Percentiles rank a stretch among this genome's conserved stretches.
Conservation (phyloP, 2,797 vertebrate species). For the Diceros bicornis region DNA sequence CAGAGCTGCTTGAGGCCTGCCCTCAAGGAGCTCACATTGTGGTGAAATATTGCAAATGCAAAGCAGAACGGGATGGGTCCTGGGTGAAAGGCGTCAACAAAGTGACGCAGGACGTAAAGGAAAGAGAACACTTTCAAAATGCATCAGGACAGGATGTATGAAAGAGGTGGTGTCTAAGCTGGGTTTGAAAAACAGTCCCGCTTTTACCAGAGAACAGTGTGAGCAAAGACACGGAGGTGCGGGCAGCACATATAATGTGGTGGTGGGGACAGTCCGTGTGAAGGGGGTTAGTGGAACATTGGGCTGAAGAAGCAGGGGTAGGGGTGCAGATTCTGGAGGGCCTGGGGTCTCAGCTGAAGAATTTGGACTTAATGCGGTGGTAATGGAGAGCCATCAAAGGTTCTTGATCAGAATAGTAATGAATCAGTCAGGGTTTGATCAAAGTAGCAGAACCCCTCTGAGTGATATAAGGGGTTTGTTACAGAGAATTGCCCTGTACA, state of each 20-base stretch:
- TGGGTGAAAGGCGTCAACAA: background rate
- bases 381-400: background rate
- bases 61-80: background rate
- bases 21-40: background rate
- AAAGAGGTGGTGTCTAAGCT: background rate
- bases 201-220: background rate
- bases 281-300: background rate
- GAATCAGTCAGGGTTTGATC: background rate
- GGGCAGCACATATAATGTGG: too few relatives aligned
- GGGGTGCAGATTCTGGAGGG: background rate
- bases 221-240: background rate
- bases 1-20: background rate
- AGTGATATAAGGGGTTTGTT: background rate
- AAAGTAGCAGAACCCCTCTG: background rate
- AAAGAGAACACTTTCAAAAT: background rate
- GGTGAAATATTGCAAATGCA: background rate
- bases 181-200: background rate
- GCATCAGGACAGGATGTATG: background rate
- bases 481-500: background rate
- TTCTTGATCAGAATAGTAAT: background rate
- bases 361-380: background rate
- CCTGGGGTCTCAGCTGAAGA: background rate
- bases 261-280: rapidly evolving
- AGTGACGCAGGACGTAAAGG: background rate
- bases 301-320: background rate